These are phyloP conservation scores for Theretra japonica DNA, from an alignment of 2,888 invertebrate genomes.

Conservation along the genomic window DNA sequence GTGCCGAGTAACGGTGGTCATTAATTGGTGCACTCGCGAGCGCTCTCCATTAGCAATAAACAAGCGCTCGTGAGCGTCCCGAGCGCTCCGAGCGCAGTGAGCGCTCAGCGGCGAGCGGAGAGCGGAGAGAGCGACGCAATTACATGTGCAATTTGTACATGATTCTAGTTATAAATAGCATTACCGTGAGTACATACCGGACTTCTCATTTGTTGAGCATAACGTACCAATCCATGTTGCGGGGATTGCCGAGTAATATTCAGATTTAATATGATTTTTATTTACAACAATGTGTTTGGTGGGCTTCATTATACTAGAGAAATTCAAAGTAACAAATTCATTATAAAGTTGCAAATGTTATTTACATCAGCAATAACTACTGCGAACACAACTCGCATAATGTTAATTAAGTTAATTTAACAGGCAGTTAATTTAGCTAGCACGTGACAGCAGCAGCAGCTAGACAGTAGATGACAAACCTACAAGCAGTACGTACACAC, in stretches of 20 bases:
- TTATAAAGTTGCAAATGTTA: no score
- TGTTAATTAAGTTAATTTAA: no score
- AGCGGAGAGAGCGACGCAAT: conserved; percentile 1
- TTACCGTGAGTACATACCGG: conserved; percentile 9
- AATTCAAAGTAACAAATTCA: no score
- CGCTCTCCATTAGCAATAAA: conserved; percentile 36
- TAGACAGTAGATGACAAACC: no score
- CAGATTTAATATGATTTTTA: no score
- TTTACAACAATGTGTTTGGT: no score
- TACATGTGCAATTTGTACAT: conserved; percentile 21
- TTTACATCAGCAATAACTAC: no score
- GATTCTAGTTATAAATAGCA: conserved; percentile 20
- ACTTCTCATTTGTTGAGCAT: conserved; percentile 1
- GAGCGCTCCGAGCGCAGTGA: conserved; percentile 15
- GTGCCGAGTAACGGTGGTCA: conserved; percentile 13
- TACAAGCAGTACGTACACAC: no score
- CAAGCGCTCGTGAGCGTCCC: conserved; percentile 30
- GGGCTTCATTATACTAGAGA: no score
- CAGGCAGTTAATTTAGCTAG: no score
- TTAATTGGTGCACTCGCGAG: conserved; percentile 28
- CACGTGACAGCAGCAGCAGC: no score
- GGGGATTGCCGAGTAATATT: not conserved
- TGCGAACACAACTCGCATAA: no score
- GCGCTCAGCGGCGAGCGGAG: not conserved
- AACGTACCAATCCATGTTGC: not conserved